Conservation (phyloP, 2,888 invertebrate species). For the Embidobia sp. region DNA sequence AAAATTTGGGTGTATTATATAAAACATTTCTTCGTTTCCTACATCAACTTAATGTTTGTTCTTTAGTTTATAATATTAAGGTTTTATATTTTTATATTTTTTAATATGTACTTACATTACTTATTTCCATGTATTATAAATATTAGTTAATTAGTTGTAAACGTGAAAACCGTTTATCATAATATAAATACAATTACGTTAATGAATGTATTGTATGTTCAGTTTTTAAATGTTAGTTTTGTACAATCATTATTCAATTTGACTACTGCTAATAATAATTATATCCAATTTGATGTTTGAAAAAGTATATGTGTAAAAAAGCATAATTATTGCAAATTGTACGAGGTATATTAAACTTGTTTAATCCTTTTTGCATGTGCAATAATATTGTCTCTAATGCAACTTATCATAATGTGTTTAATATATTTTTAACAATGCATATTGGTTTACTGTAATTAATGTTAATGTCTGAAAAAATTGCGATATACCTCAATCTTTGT, state of each 20-base stretch:
- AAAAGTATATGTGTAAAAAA: too few relatives aligned
- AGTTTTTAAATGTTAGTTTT: too few relatives aligned
- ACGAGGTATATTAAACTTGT: conserved; percentile 7
- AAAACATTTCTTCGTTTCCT: too few relatives aligned
- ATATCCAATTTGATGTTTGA: too few relatives aligned
- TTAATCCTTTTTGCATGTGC: conserved; percentile 51
- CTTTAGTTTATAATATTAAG: too few relatives aligned
- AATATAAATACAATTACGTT: too few relatives aligned
- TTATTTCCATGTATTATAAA: conserved; percentile 73
- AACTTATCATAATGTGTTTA: conserved; percentile 25
- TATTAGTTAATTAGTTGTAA: neutral
- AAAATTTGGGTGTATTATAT: too few relatives aligned
- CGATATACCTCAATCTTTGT: conserved; percentile 70
- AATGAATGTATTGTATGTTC: too few relatives aligned
- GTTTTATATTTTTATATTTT: too few relatives aligned
- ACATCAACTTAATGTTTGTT: too few relatives aligned
- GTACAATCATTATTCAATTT: neutral
- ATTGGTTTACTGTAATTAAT: conserved; percentile 41
- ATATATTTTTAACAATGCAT: conserved; percentile 52
- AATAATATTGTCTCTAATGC: conserved; percentile 43
- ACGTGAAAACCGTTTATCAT: too few relatives aligned
- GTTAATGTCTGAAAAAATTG: conserved; percentile 48
- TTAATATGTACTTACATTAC: conserved; percentile 42
- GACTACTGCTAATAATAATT: neutral
- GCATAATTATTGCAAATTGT: too few relatives aligned